phyloP scores from a whole-genome alignment of 2,113 vertebrate species.

The Spea bombifrons region DNA sequence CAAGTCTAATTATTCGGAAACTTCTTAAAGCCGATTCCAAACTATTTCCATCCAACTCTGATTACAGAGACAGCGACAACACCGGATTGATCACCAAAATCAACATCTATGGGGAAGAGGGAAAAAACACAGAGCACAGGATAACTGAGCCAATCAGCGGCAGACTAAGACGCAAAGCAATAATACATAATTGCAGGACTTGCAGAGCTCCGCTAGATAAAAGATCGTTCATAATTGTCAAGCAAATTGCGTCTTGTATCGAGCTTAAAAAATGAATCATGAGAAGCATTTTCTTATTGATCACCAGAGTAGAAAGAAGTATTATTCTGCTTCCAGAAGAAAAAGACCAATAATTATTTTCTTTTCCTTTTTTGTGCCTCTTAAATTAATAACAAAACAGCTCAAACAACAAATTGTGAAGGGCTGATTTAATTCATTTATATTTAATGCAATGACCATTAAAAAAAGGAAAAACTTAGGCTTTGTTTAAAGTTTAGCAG shows the following conservation, averaged over 20 bases:
- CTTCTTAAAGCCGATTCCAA: constrained; percentile 32
- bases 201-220: constrained; percentile 45
- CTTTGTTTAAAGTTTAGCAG: not conserved
- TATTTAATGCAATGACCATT: not conserved
- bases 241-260: constrained; percentile 48
- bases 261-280: constrained; percentile 49
- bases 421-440: constrained; percentile 8
- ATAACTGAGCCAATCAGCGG: constrained; percentile 26
- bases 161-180: constrained; percentile 41
- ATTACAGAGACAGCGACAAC: constrained; percentile 28
- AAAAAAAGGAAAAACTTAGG: no score
- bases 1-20: constrained; percentile 44
- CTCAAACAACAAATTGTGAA: not conserved
- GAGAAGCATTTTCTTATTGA: constrained; percentile 49
- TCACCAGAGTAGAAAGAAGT: constrained; percentile 43
- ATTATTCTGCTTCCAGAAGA: constrained; percentile 34
- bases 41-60: constrained; percentile 24
- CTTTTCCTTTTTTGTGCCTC: constrained; percentile 15
- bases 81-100: constrained; percentile 46
- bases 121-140: constrained; percentile 8
- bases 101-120: constrained; percentile 26
- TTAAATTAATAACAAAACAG: constrained; percentile 27
- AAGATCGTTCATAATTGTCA: constrained; percentile 50
- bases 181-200: constrained; percentile 49
- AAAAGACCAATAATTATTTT: constrained; percentile 42